Conservation (phyloP, 2,113 vertebrate species). For the Fulmarus glacialis region DNA sequence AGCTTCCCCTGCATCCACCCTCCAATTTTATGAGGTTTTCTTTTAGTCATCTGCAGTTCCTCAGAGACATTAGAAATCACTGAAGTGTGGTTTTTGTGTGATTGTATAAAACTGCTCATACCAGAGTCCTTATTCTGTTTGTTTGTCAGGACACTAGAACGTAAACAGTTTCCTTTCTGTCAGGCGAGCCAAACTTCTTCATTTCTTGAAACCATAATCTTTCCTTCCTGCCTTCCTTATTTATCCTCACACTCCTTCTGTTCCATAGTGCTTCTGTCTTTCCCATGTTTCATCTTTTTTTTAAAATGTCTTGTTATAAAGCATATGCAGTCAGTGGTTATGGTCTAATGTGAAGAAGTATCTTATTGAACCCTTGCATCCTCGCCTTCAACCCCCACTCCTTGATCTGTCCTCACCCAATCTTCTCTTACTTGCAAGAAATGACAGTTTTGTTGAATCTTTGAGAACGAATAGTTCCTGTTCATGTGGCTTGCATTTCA, state of each 20-base stretch:
- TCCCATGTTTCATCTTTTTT: background rate
- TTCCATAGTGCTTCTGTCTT: background rate
- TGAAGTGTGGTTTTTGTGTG: background rate
- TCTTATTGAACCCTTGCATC: background rate
- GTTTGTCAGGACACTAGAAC: background rate
- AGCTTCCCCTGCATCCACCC: background rate
- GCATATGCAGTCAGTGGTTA: background rate
- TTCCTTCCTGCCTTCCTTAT: slow-evolving; percentile 27
- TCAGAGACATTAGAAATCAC: background rate
- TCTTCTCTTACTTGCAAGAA: background rate
- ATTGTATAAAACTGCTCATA: background rate
- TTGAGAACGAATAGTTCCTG: background rate
- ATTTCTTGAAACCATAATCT: background rate
- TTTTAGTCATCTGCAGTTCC: background rate
- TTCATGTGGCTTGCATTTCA: background rate
- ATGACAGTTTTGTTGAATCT: background rate
- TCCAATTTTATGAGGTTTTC: background rate
- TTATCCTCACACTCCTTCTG: slow-evolving; percentile 51
- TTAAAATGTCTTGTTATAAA: background rate
- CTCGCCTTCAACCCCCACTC: background rate
- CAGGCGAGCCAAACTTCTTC: background rate
- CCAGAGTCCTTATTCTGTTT: background rate
- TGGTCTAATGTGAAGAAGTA: background rate
- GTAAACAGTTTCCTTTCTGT: background rate
- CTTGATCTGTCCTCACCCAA: background rate